Evolutionary conservation across 2,113 vertebrate genomes (phyloP).

Genomic region (Rhinoptilus africanus): DNA sequence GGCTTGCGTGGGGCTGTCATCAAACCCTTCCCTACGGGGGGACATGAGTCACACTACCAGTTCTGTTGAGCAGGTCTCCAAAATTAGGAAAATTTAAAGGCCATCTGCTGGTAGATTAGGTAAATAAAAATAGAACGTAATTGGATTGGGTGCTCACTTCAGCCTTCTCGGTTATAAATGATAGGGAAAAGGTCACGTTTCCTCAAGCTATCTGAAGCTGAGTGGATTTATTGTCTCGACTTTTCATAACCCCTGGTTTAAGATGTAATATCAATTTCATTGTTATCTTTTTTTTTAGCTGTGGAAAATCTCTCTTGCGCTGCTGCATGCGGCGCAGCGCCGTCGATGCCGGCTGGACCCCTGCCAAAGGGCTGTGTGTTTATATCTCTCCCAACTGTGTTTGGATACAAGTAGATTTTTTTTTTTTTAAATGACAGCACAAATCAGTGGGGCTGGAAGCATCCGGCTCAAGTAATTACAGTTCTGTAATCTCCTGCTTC

Average conservation of each 20-base stretch:
- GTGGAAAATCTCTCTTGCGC: neutral
- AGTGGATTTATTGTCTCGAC: neutral
- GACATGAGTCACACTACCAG: fast-evolving
- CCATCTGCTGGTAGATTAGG: conserved; percentile 5
- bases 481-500: neutral
- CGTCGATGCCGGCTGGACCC: fast-evolving
- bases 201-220: neutral
- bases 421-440: neutral
- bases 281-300: neutral
- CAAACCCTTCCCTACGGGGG: neutral
- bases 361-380: neutral
- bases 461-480: neutral
- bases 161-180: neutral
- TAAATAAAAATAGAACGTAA: neutral
- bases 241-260: neutral
- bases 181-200: neutral
- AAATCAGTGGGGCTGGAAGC: conserved; percentile 1
- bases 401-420: neutral
- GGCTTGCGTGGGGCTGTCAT: neutral
- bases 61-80: neutral
- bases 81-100: conserved; percentile 4
- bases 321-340: neutral
- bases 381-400: neutral
- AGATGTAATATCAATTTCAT: neutral
- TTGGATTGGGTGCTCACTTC: neutral